Percentiles rank a stretch among this genome's conserved stretches.
Conservation (phyloP, 2,888 invertebrate genomes). For the Lordiphosa fenestrarum region DNA sequence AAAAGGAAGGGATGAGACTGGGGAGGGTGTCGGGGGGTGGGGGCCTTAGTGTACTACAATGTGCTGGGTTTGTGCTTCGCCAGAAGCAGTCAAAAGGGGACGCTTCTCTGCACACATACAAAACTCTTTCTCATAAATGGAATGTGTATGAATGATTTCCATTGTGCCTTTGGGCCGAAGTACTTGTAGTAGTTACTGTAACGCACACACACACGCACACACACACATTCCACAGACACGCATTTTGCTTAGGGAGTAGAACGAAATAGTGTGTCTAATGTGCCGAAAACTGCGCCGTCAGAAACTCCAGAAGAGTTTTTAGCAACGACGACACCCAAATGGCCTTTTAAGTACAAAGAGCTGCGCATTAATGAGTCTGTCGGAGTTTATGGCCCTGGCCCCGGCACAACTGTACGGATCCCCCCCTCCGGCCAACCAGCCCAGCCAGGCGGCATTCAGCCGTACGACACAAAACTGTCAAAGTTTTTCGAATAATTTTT, state of each 20-base stretch:
- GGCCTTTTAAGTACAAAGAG: conserved; percentile 45
- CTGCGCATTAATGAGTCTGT: conserved; percentile 39
- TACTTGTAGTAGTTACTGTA: conserved; percentile 38
- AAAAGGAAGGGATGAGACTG: conserved; percentile 1
- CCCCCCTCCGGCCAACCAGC: conserved; percentile 6
- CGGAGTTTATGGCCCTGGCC: conserved; percentile 49
- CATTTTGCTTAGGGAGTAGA: not conserved
- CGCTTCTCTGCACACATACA: conserved; percentile 12
- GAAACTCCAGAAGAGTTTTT: conserved; percentile 10
- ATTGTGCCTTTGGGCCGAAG: conserved; percentile 46
- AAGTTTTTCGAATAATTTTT: too few relatives aligned
- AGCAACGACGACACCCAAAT: conserved; percentile 38
- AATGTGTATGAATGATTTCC: conserved; percentile 60
- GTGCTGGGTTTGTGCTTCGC: conserved; percentile 28
- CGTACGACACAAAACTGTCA: too few relatives aligned
- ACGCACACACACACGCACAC: conserved; percentile 18
- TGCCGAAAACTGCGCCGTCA: conserved; percentile 54
- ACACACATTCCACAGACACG: not conserved
- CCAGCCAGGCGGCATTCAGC: too few relatives aligned
- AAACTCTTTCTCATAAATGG: conserved; percentile 44
- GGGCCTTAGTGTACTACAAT: conserved; percentile 17
- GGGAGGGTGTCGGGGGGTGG: conserved; percentile 5
- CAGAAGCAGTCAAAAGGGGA: conserved; percentile 24
- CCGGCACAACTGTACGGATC: conserved; percentile 29
- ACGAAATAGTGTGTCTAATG: conserved; percentile 30